phyloP scores from a whole-genome alignment of 2,113 vertebrate species.

The Pyrgilauda ruficollis region DNA sequence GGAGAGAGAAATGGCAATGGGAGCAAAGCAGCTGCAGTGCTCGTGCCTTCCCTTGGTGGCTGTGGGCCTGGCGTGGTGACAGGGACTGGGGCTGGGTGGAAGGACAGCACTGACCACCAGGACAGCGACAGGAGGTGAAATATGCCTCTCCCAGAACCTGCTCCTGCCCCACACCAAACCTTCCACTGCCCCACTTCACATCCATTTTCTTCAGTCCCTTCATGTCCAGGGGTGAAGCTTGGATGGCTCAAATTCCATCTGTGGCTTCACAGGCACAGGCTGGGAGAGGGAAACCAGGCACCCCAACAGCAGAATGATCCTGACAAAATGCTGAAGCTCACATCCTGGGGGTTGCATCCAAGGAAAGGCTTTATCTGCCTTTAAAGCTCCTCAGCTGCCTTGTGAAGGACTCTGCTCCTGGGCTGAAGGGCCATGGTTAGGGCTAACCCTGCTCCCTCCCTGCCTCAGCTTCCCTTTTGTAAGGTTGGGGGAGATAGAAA shows the following conservation, averaged over 20 bases:
- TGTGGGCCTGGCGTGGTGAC: not conserved
- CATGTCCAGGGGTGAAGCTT: not conserved
- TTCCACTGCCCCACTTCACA: not conserved
- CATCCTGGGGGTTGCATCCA: not conserved
- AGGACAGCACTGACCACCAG: not conserved
- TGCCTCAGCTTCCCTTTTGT: not conserved
- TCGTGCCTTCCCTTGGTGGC: accelerated
- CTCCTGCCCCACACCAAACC: not conserved
- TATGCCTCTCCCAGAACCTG: not conserved
- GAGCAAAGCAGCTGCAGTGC: not conserved
- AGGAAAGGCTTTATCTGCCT: not conserved
- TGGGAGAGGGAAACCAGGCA: not conserved
- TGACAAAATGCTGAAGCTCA: not conserved
- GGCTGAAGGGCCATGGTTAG: not conserved
- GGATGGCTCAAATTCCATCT: not conserved
- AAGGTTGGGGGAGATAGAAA: not conserved
- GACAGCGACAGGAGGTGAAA: not conserved
- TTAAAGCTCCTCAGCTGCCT: not conserved
- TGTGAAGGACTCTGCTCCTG: not conserved
- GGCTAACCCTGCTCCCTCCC: not conserved
- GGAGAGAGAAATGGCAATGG: not conserved
- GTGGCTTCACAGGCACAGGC: not conserved
- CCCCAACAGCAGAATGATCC: not conserved
- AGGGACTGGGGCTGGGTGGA: not conserved
- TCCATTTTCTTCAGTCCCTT: not conserved